Percentiles rank a stretch among this genome's conserved stretches.
phyloP scores from a whole-genome alignment of 2,888 invertebrate genomes.

The Nycteola revayana region DNA sequence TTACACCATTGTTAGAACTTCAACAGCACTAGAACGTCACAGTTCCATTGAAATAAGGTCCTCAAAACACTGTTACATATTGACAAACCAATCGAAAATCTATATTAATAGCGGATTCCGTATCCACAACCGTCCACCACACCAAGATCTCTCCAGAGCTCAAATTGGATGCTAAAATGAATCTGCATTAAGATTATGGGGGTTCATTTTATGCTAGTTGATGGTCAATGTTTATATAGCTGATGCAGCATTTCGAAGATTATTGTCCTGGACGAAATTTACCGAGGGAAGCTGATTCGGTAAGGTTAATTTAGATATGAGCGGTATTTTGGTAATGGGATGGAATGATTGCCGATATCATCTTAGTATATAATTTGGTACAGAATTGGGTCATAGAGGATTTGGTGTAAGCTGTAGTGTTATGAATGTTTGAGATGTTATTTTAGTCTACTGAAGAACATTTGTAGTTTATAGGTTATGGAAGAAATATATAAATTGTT shows the following conservation, averaged over 20 bases:
- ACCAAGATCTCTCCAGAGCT: conserved; percentile 21
- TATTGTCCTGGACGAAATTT: conserved; percentile 55
- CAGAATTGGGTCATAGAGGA: conserved; percentile 12
- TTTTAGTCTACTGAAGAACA: too few relatives aligned
- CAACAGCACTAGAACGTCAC: too few relatives aligned
- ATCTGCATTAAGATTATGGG: conserved; percentile 2
- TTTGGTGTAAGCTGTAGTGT: conserved; percentile 2
- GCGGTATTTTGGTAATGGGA: conserved; percentile 38
- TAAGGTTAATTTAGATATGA: conserved; percentile 56
- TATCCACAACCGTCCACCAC: conserved; percentile 37
- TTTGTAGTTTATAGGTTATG: too few relatives aligned
- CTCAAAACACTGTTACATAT: conserved; percentile 46
- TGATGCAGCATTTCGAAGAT: conserved; percentile 58
- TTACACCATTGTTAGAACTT: too few relatives aligned
- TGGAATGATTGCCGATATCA: conserved; percentile 29
- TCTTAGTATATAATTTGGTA: conserved; percentile 19
- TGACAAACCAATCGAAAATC: conserved; percentile 50
- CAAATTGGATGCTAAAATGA: conserved; percentile 3
- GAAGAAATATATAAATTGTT: too few relatives aligned
- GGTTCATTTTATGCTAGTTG: conserved; percentile 33
- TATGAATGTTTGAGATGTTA: not conserved
- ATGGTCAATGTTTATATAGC: conserved; percentile 38
- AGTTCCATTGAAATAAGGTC: too few relatives aligned
- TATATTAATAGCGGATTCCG: conserved; percentile 55
- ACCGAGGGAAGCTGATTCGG: conserved; percentile 46